A percentile compares a stretch with the other conserved stretches of the same genome.
phyloP scores from a whole-genome alignment of 1,140 invertebrate species.

The Hylaeus anthracinus region DNA sequence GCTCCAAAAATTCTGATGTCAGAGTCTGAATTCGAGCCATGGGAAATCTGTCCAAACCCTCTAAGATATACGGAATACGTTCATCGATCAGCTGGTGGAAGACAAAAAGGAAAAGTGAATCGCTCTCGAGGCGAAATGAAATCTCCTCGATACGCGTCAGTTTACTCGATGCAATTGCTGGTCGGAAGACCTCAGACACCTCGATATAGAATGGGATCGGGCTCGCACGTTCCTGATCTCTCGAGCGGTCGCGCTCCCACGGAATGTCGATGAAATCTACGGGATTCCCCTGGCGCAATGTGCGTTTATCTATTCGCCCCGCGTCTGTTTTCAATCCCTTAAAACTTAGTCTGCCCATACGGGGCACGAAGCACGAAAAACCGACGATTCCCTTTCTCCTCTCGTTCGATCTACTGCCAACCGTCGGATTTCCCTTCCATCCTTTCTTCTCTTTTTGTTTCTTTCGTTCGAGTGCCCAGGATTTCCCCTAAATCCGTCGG shows the following conservation, averaged over 20 bases:
- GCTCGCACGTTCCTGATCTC: constrained; percentile 49
- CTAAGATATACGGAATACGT: neutral
- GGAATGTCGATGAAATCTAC: constrained; percentile 56
- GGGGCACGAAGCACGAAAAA: constrained; percentile 29
- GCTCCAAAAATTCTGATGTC: too few species aligned
- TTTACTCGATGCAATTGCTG: constrained; percentile 14
- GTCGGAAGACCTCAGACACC: constrained; percentile 24
- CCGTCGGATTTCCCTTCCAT: constrained; percentile 23
- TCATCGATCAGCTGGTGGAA: neutral
- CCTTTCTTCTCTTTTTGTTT: constrained; percentile 41
- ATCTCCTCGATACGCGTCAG: constrained; percentile 8
- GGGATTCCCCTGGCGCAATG: constrained; percentile 30
- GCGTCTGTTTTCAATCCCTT: constrained; percentile 58
- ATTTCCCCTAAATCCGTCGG: constrained; percentile 42
- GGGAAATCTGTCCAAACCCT: too few species aligned
- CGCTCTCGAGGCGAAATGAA: neutral
- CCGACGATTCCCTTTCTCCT: constrained; percentile 34
- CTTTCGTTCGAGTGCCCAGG: constrained; percentile 35
- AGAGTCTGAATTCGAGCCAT: too few species aligned
- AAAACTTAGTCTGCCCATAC: constrained; percentile 47
- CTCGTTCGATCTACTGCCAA: constrained; percentile 45
- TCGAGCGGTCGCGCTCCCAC: constrained; percentile 45
- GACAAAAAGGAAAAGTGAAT: neutral
- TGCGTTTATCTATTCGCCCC: constrained; percentile 53
- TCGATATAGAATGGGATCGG: constrained; percentile 44